Conservation (phyloP, 2,797 vertebrate species). For the Percopsis omiscomaycus region DNA sequence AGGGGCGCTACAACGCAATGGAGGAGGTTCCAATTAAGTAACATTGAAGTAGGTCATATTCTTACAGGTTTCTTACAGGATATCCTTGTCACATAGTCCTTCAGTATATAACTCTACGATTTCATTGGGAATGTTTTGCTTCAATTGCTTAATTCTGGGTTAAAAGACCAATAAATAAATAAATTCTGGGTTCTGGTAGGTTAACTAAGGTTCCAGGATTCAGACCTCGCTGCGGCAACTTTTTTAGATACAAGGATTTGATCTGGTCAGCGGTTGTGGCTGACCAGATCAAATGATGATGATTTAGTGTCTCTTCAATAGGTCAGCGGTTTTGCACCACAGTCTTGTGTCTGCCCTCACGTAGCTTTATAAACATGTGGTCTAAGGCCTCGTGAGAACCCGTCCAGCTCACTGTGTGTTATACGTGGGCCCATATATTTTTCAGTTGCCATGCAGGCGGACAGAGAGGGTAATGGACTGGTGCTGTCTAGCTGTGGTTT, state of each 20-base stretch:
- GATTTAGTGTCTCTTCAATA: background rate
- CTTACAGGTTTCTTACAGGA: too few species aligned
- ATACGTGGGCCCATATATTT: conserved; percentile 48
- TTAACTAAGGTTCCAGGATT: background rate
- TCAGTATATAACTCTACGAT: too few species aligned
- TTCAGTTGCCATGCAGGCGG: conserved; percentile 48
- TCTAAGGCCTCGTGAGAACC: conserved; percentile 20
- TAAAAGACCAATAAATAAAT: background rate
- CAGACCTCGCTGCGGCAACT: background rate
- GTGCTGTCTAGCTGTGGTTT: conserved; percentile 52
- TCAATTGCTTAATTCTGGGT: too few species aligned
- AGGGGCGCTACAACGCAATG: too few species aligned
- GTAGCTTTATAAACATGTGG: conserved; percentile 3
- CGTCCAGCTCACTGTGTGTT: conserved; percentile 16
- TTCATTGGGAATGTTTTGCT: too few species aligned
- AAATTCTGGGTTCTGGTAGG: background rate
- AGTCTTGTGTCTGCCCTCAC: background rate
- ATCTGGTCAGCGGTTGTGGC: conserved; percentile 1
- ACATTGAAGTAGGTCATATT: too few species aligned
- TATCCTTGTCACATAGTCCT: too few species aligned
- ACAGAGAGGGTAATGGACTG: conserved; percentile 37
- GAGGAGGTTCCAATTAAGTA: too few species aligned
- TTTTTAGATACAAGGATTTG: background rate
- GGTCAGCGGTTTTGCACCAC: background rate
- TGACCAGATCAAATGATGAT: conserved; percentile 2